Conservation (phyloP, 2,888 invertebrate genomes). For the Agelastica alni region DNA sequence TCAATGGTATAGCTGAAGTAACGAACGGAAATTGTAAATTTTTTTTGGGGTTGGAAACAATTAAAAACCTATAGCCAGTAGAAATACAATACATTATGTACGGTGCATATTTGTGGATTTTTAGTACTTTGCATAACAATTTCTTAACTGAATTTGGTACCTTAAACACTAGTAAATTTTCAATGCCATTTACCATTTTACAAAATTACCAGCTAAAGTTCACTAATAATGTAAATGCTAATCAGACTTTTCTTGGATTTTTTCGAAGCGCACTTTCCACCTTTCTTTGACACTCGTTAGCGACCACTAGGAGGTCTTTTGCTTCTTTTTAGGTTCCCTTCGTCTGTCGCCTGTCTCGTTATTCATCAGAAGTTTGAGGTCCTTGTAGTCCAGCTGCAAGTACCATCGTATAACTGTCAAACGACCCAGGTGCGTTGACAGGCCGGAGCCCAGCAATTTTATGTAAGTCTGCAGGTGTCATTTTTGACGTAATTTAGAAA, state of each 20-base stretch:
- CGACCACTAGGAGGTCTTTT: constrained; percentile 68
- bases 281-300: constrained; percentile 43
- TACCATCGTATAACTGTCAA: constrained; percentile 54
- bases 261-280: constrained; percentile 44
- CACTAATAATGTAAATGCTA: constrained; percentile 33
- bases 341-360: constrained; percentile 53
- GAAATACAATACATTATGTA: no score
- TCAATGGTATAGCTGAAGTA: no score
- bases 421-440: constrained; percentile 50
- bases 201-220: constrained; percentile 5
- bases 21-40: no score
- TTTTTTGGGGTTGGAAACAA: no score
- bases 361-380: constrained; percentile 67
- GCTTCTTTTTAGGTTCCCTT: constrained; percentile 69
- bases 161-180: neutral
- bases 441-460: constrained; percentile 51
- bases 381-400: constrained; percentile 69
- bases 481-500: constrained; percentile 18
- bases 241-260: constrained; percentile 48
- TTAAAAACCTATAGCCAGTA: no score
- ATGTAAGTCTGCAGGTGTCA: constrained; percentile 51
- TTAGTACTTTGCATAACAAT: no score
- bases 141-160: neutral
- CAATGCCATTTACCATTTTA: constrained; percentile 10
- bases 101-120: no score